Evolutionary conservation across 2,797 vertebrate species (phyloP).

Genomic region (Corythornis leucogaster): DNA sequence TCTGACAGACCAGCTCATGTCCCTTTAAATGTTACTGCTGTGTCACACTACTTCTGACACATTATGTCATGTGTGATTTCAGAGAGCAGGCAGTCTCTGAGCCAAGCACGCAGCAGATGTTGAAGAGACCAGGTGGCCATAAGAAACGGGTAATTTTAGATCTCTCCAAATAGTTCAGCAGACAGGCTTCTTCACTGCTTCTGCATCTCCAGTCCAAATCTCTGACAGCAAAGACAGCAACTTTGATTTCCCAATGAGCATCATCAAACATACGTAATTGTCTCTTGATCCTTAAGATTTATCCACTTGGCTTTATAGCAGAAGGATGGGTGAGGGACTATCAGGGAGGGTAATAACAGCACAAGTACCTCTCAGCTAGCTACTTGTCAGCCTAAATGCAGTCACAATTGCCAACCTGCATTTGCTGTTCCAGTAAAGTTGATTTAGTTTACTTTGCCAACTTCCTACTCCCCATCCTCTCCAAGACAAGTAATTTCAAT

Average conservation of each 20-base stretch:
- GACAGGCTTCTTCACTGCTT: slow-evolving; percentile 20
- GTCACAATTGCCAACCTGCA: not conserved
- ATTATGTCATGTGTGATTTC: slow-evolving; percentile 27
- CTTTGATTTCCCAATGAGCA: slow-evolving; percentile 17
- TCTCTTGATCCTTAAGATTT: slow-evolving; percentile 28
- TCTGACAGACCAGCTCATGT: not conserved
- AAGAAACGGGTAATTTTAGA: slow-evolving; percentile 67
- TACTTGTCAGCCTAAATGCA: not conserved
- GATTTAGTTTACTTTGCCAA: not conserved
- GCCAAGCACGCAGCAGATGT: slow-evolving; percentile 58
- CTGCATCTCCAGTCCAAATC: not conserved
- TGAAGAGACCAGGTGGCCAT: slow-evolving; percentile 70
- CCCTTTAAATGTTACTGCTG: slow-evolving; percentile 14
- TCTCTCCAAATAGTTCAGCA: slow-evolving; percentile 63
- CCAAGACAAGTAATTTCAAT: not conserved
- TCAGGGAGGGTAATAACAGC: not conserved
- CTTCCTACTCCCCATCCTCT: not conserved
- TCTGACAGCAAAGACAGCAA: slow-evolving; percentile 20
- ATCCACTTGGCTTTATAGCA: not conserved
- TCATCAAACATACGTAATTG: not conserved
- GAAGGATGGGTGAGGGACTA: not conserved
- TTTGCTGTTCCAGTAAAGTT: not conserved
- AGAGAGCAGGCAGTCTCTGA: slow-evolving; percentile 12
- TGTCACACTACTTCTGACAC: slow-evolving; percentile 25
- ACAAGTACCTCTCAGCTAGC: not conserved